phyloP scores from a whole-genome alignment of 2,797 vertebrate species.

The Melanotaenia trifasciata region DNA sequence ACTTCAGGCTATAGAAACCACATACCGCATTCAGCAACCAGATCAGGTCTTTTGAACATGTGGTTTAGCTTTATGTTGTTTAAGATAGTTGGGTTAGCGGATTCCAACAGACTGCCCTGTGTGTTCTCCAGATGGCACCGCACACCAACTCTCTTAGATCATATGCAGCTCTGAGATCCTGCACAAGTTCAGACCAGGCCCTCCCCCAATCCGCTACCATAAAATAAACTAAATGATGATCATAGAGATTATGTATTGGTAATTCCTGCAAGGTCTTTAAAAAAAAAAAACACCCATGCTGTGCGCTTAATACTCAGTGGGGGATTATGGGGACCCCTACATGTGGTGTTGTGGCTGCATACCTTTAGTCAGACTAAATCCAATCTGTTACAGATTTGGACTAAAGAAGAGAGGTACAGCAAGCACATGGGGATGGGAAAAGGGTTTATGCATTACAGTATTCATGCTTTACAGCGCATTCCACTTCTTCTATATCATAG shows the following conservation, averaged over 20 bases:
- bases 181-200: constrained; percentile 40
- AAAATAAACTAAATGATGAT: constrained; percentile 77
- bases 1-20: constrained; percentile 41
- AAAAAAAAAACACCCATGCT: constrained; percentile 68
- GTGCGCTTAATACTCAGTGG: constrained; percentile 78
- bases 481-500: constrained; percentile 67
- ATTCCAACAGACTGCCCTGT: constrained; percentile 53
- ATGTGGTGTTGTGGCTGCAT: constrained; percentile 86
- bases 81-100: constrained; percentile 54
- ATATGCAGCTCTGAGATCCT: constrained; percentile 33
- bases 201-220: constrained; percentile 31
- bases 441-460: constrained; percentile 16
- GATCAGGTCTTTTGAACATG: constrained; percentile 59
- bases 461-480: constrained; percentile 65
- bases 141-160: constrained; percentile 47
- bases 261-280: constrained; percentile 76
- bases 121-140: constrained; percentile 70
- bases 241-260: constrained; percentile 79
- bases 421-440: constrained; percentile 41
- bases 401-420: constrained; percentile 68
- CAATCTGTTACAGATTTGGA: constrained; percentile 86
- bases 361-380: constrained; percentile 83
- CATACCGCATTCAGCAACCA: constrained; percentile 52
- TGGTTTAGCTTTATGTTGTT: constrained; percentile 58
- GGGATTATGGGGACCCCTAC: constrained; percentile 81